Evolutionary conservation across 2,888 invertebrate species (phyloP).

Genomic region (Psococerastis gibbosa): DNA sequence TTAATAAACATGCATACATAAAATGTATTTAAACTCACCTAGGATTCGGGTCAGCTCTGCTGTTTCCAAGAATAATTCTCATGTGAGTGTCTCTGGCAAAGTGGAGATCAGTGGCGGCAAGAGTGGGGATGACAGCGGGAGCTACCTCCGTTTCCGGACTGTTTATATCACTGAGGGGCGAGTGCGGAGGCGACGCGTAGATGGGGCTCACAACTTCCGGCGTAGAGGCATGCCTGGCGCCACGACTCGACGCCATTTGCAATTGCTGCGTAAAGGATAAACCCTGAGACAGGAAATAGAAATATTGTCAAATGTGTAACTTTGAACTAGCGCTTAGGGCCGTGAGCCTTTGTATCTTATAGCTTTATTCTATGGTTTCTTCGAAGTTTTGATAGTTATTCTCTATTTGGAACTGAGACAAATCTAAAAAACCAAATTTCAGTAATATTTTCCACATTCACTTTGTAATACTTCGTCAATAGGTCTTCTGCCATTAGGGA

Average conservation of each 20-base stretch:
- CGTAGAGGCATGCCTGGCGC: slow-evolving; percentile 39
- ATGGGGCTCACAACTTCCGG: slow-evolving; percentile 37
- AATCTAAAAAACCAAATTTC: too few species aligned
- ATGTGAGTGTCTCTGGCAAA: slow-evolving; percentile 82
- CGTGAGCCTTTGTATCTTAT: too few species aligned
- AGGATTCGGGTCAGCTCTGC: slow-evolving; percentile 19
- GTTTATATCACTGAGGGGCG: slow-evolving; percentile 42
- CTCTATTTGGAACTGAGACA: too few species aligned
- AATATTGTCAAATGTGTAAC: slow-evolving; percentile 26
- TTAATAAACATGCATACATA: too few species aligned
- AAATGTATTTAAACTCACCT: slow-evolving; percentile 16
- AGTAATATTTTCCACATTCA: too few species aligned
- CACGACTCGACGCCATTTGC: slow-evolving; percentile 69
- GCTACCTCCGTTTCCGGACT: slow-evolving; percentile 15
- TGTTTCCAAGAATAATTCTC: slow-evolving; percentile 62
- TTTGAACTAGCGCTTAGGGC: neutral
- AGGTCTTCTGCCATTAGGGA: too few species aligned
- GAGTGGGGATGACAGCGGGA: neutral
- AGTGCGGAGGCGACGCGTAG: slow-evolving; percentile 64
- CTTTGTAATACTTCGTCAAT: too few species aligned
- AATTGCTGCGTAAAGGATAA: slow-evolving; percentile 86
- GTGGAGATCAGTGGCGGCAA: slow-evolving; percentile 46
- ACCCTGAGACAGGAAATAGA: slow-evolving; percentile 26
- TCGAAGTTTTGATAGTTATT: too few species aligned
- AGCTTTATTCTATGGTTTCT: too few species aligned